These are phyloP conservation scores for Nemotelus pantherinus DNA, from an alignment of 2,888 invertebrate species.

Conservation along the genomic window DNA sequence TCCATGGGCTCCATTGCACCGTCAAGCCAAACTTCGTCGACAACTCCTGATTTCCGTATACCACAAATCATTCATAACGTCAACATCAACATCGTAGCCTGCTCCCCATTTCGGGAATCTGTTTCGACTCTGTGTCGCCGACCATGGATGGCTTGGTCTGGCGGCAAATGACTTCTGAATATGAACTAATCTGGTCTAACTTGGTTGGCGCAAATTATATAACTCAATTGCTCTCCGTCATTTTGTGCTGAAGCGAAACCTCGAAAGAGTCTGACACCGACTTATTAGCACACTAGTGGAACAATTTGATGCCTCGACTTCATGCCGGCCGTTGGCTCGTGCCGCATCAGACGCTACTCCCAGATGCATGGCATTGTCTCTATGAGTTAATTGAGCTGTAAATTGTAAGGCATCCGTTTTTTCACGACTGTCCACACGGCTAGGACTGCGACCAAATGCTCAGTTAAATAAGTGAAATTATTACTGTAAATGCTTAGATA, in stretches of 20 bases:
- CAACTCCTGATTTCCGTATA: conserved; percentile 21
- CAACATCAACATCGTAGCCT: not conserved
- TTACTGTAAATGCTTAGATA: not conserved
- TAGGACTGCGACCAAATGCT: conserved; percentile 19
- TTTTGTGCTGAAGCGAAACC: not conserved
- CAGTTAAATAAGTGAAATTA: conserved; percentile 27
- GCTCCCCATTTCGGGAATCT: not conserved
- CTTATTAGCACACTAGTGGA: conserved; percentile 11
- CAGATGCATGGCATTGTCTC: not conserved
- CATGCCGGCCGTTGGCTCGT: not conserved
- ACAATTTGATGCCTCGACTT: not conserved
- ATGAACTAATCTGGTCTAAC: not conserved
- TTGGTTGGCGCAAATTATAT: conserved; percentile 23
- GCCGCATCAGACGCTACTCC: not conserved
- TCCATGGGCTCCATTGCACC: too few relatives aligned
- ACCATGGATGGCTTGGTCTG: not conserved
- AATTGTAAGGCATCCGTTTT: not conserved
- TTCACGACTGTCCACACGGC: not conserved
- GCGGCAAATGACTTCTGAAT: not conserved
- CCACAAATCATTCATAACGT: conserved; percentile 41
- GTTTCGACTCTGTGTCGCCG: not conserved
- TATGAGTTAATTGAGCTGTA: not conserved
- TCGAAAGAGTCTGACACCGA: not conserved
- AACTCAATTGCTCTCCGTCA: conserved; percentile 9
- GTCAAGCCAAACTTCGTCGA: too few relatives aligned